phyloP scores from a whole-genome alignment of 2,113 vertebrate species.

The Morone saxatilis region DNA sequence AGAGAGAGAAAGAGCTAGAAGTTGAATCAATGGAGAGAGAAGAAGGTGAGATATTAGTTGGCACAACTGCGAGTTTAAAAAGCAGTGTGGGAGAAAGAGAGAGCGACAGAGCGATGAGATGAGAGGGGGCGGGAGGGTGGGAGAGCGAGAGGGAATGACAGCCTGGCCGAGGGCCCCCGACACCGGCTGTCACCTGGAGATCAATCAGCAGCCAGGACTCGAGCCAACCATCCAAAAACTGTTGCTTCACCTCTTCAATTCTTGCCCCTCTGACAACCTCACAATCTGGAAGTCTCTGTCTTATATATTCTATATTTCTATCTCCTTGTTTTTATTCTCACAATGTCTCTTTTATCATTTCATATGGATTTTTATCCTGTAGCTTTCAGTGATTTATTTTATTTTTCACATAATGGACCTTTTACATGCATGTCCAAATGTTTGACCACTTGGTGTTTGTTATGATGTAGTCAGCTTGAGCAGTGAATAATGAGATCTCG shows the following conservation, averaged over 20 bases:
- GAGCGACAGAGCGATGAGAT: slow-evolving; percentile 47
- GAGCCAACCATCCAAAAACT: slow-evolving; percentile 73
- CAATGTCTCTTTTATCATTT: slow-evolving; percentile 29
- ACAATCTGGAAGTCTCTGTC: background rate
- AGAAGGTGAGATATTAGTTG: slow-evolving; percentile 60
- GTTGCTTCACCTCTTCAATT: slow-evolving; percentile 51
- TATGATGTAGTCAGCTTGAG: slow-evolving; percentile 51
- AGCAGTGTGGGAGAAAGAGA: slow-evolving; percentile 45
- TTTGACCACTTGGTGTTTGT: slow-evolving; percentile 57
- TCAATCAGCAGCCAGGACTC: slow-evolving; percentile 71
- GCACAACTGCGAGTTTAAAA: slow-evolving; percentile 51
- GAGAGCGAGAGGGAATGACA: slow-evolving; percentile 68
- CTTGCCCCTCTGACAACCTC: slow-evolving; percentile 32
- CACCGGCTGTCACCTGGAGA: slow-evolving; percentile 80
- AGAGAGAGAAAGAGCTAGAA: slow-evolving; percentile 6
- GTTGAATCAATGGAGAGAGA: slow-evolving; percentile 40
- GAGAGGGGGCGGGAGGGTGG: slow-evolving; percentile 6
- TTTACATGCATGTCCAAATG: slow-evolving; percentile 23
- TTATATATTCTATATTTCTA: slow-evolving; percentile 25
- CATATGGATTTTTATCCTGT: slow-evolving; percentile 28
- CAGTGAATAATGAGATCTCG: slow-evolving; percentile 77
- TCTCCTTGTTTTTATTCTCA: background rate
- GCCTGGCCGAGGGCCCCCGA: slow-evolving; percentile 72
- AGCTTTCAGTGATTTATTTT: slow-evolving; percentile 6
- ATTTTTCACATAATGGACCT: slow-evolving; percentile 6